Conservation (phyloP, 2,797 vertebrate genomes). For the Sebastes iracundus region DNA sequence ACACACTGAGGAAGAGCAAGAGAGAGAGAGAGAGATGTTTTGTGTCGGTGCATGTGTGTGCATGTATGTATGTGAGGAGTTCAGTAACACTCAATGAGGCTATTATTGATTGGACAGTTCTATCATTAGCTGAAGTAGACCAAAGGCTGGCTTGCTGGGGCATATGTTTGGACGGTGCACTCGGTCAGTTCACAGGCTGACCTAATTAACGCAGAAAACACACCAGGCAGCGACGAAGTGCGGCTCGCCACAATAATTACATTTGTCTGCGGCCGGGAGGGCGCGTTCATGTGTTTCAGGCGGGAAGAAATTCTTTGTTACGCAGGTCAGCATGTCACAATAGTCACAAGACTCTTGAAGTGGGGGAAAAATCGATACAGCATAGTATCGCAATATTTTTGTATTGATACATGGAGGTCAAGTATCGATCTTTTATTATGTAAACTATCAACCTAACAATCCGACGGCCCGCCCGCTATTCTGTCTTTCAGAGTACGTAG, state of each 20-base stretch:
- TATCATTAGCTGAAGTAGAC: conserved; percentile 61
- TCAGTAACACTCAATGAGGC: conserved; percentile 49
- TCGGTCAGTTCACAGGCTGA: conserved; percentile 55
- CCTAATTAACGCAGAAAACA: conserved; percentile 30
- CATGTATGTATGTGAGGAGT: conserved; percentile 15
- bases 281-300: not conserved
- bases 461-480: too few relatives aligned
- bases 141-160: conserved; percentile 32
- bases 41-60: not conserved
- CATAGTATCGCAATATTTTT: too few relatives aligned
- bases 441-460: too few relatives aligned
- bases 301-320: not conserved
- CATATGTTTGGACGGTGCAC: conserved; percentile 33
- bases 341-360: not conserved
- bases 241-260: not conserved
- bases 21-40: not conserved
- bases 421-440: too few relatives aligned
- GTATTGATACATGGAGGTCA: too few relatives aligned
- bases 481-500: too few relatives aligned
- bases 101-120: conserved; percentile 63
- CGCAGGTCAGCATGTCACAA: too few relatives aligned
- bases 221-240: not conserved
- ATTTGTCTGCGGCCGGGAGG: not conserved
- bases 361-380: too few relatives aligned
- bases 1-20: conserved; percentile 22